Base-by-base conservation (phyloP, 2,888 invertebrate genomes). In the Campoplex capitator region DNA sequence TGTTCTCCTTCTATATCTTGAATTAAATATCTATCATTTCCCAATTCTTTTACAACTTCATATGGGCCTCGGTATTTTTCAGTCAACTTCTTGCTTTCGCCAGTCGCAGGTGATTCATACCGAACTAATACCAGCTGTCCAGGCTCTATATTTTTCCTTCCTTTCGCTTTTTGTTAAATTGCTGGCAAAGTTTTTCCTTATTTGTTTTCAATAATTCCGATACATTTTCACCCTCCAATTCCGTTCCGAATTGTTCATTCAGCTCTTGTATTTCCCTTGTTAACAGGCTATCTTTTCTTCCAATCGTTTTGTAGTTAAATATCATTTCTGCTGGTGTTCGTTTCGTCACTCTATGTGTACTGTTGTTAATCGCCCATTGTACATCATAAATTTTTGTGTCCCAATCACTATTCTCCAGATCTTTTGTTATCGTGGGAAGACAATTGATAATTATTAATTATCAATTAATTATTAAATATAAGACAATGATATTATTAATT, bases 21-120 rank as follows among this genome's bases (percentile, higher is more conserved):
- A 13, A 88, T 58, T 56, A 88, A 45, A 67, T 85, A 88, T 56
- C 87, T 32, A 68, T 88, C 87, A 18, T 79, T 87, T 28, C 78
- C 83, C 28, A 88, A 65, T 35, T 56, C 79, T 56, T 87, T 88
- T 4, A 85, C 85, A n/a, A 85, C 76, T 62, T 87, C 88, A 51
- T 88, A 88, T 4, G 85, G 85, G 9, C 88, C 88, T 16, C 80
- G 51, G 75, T 80, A 87, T 74, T 85, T 84, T 45, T 74, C 73
- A 35, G 35, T 67, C 13, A 87, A 67, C 74, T 88, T 88, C 28
- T 77, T 75, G 48, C 85, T 85, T 28, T 68, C 38, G 4, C 78
- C 78, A 23, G 78, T 70, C 9, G 68, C 68, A 8, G 78, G 70
- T 38, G 78, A 16, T 35, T 68, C 68, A 42, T 70, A 56, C 16